These are phyloP conservation scores for Lordiphosa mommai DNA, from an alignment of 1,140 invertebrate species.

Conservation along the genomic window DNA sequence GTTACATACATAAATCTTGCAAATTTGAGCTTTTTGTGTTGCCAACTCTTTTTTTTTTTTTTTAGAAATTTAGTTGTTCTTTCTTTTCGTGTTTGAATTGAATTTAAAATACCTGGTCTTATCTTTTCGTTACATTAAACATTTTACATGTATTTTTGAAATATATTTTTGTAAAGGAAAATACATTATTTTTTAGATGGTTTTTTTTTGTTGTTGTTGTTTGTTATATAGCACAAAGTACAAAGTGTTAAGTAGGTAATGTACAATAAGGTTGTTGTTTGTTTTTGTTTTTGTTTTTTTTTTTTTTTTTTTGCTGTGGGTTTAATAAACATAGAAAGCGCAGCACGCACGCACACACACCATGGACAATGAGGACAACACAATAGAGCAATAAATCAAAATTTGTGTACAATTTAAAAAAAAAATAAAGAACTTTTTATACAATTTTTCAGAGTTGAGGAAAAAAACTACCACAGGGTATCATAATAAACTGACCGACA, in stretches of 20 bases:
- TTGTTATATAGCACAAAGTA: conserved; percentile 49
- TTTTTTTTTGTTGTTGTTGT: conserved; percentile 27
- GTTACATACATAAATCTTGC: neutral
- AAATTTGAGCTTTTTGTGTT: conserved; percentile 3
- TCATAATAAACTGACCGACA: conserved; percentile 33
- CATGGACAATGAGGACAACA: conserved; percentile 46
- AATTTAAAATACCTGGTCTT: conserved; percentile 26
- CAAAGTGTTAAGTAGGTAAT: conserved; percentile 49
- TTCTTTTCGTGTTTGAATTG: conserved; percentile 3
- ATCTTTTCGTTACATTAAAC: conserved; percentile 22
- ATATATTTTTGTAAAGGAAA: conserved; percentile 76
- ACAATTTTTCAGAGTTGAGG: conserved; percentile 4
- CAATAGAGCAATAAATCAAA: conserved; percentile 43
- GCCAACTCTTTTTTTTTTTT: neutral
- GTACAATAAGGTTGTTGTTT: conserved; percentile 50
- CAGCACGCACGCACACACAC: conserved; percentile 35
- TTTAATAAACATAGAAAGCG: conserved; percentile 16
- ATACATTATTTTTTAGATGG: conserved; percentile 67
- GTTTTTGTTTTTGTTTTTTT: no score
- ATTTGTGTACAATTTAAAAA: conserved; percentile 40
- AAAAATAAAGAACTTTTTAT: conserved; percentile 26
- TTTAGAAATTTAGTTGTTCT: conserved; percentile 15
- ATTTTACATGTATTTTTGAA: conserved; percentile 53
- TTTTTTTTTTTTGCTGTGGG: conserved; percentile 10
- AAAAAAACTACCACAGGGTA: conserved; percentile 16